Evolutionary conservation across 2,888 invertebrate species (phyloP).

Genomic region (Pachydiplax longipennis): DNA sequence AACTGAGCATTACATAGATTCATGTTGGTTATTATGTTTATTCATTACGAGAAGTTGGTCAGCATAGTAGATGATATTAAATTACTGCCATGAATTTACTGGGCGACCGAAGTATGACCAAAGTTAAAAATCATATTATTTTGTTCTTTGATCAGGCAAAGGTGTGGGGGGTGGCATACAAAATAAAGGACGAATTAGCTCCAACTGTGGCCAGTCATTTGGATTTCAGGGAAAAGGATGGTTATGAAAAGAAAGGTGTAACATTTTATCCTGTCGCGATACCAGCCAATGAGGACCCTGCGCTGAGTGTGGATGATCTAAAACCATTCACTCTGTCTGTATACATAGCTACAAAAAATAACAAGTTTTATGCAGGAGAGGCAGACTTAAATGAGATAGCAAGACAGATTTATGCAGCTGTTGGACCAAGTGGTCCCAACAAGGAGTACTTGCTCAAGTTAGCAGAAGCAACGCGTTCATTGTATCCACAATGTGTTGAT

Average conservation of each 20-base stretch:
- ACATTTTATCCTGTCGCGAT: conserved; percentile 71
- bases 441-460: conserved; percentile 90
- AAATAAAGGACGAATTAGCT: conserved; percentile 75
- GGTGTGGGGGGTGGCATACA: conserved; percentile 94
- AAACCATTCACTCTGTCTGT: conserved; percentile 74
- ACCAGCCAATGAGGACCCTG: conserved; percentile 50
- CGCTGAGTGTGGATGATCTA: conserved; percentile 52
- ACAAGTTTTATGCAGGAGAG: conserved; percentile 80
- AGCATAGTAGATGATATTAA: too few species aligned
- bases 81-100: too few species aligned
- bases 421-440: conserved; percentile 90
- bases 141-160: conserved; percentile 60
- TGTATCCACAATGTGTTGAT: conserved; percentile 77
- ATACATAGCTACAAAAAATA: conserved; percentile 83
- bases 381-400: conserved; percentile 81
- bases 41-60: too few species aligned
- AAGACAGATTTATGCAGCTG: conserved; percentile 73
- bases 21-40: too few species aligned
- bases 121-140: neutral
- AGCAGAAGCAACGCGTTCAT: conserved; percentile 76
- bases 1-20: too few species aligned
- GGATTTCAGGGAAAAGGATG: conserved; percentile 92
- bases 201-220: conserved; percentile 79
- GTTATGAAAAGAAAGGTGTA: conserved; percentile 77
- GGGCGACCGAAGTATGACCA: too few species aligned